Base-by-base conservation (phyloP, 2,797 vertebrate genomes). In the Acrossocheilus wenchowensis region DNA sequence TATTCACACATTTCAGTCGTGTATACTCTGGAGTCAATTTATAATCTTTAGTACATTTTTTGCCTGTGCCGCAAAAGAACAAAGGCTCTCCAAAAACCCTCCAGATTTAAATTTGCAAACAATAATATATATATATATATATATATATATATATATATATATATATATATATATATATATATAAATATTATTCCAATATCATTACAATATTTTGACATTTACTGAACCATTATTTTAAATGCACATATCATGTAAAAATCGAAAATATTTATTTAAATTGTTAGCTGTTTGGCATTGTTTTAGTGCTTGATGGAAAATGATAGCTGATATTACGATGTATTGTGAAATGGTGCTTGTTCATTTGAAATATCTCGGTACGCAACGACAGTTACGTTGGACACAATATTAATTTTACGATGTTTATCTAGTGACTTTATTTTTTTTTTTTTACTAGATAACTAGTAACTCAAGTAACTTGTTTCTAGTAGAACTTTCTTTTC, bases 41-140 rank as follows among this genome's bases (percentile, higher is more conserved):
- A 74, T 71, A 82, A 72, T 34, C 6, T 41, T 41, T 60, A 15
- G 54, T n/a, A n/a, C 6, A 17, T 17, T 26, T 14, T 74, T 39
- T 57, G 21, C 57, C 75, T 41, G 23, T 78, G 77, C 62, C 12
- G 26, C 21, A 19, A n/a, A 30, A 68, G 81, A 81, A 84, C 50
- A 87, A 74, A 89, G 83, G 14, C 62, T 69, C 50, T 23, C 54
- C 39, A 69, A 11, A 19, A 73, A 34, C 43, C 60, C 21, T 57
- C 68, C 30, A 77, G 10, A 71, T n/a, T 81, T 81, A 34, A 39
- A 62, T 45, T 17, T 66, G 36, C 12, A 21, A 78, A 62, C 15
- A 74, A 11, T 45, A 5, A 48, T 10, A 60, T 23, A 57, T 23
- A 57, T 3, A 60, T 23, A 60, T n/a, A n/a, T 23, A 57, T 57